Evolutionary conservation across 2,888 invertebrate genomes (phyloP).

Genomic region (Dynastes tityus): DNA sequence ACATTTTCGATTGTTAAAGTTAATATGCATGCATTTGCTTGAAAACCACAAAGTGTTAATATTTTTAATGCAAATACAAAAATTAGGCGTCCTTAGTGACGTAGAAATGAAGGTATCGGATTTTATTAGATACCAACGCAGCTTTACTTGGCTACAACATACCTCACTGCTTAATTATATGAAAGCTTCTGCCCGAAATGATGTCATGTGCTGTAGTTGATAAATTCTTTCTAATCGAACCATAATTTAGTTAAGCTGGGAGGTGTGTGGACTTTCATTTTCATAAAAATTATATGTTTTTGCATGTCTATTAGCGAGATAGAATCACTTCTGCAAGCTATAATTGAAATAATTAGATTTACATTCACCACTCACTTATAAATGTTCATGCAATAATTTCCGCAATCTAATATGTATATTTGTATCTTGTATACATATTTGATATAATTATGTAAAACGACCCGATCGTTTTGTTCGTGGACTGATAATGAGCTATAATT

Average conservation of each 20-base stretch:
- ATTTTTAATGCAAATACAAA: too few species aligned
- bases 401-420: slow-evolving; percentile 33
- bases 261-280: slow-evolving; percentile 5
- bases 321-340: slow-evolving; percentile 18
- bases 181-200: neutral
- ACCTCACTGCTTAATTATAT: neutral
- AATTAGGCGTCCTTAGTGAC: too few species aligned
- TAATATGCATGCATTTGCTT: too few species aligned
- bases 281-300: slow-evolving; percentile 20
- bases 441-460: slow-evolving; percentile 33
- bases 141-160: too few species aligned
- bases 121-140: too few species aligned
- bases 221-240: slow-evolving; percentile 7
- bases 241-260: neutral
- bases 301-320: slow-evolving; percentile 18
- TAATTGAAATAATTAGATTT: slow-evolving; percentile 45
- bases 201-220: neutral
- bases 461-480: slow-evolving; percentile 24
- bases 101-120: too few species aligned
- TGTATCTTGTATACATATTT: slow-evolving; percentile 11
- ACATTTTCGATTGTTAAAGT: too few species aligned
- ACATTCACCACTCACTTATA: slow-evolving; percentile 49
- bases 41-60: too few species aligned
- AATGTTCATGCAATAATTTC: slow-evolving; percentile 46
- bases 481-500: slow-evolving; percentile 25